These are phyloP conservation scores for Tipula unca DNA, from an alignment of 2,888 invertebrate species.

Conservation along the genomic window DNA sequence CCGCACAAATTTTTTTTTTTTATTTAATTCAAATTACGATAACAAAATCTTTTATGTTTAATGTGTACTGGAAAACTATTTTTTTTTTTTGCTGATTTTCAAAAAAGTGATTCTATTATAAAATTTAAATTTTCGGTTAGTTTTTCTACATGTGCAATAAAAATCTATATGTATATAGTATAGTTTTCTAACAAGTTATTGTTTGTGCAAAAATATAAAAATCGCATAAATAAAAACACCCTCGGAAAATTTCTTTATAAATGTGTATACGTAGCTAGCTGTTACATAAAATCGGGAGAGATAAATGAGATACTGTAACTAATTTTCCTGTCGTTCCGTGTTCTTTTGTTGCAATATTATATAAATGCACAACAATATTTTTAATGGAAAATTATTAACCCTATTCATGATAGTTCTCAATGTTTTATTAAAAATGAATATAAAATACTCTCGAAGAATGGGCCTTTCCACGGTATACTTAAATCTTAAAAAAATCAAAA, in stretches of 20 bases:
- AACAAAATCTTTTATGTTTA: background rate
- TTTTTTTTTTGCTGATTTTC: background rate
- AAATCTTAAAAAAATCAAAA: too few species aligned
- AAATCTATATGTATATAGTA: background rate
- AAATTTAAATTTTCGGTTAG: background rate
- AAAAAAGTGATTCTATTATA: background rate
- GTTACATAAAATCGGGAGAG: background rate
- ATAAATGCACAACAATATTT: background rate
- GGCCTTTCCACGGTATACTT: too few species aligned
- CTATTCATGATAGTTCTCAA: too few species aligned
- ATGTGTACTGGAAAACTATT: background rate
- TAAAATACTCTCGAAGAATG: too few species aligned
- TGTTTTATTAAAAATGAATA: too few species aligned
- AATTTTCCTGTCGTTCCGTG: background rate
- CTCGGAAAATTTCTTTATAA: background rate
- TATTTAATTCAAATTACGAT: background rate
- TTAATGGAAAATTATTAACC: background rate
- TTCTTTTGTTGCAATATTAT: conserved; percentile 2
- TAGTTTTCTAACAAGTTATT: background rate
- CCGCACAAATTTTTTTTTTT: background rate
- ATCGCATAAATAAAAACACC: background rate
- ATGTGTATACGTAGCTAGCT: too few species aligned
- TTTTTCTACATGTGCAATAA: background rate
- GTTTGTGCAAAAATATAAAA: conserved; percentile 4
- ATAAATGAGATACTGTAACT: conserved; percentile 8